phyloP scores from a whole-genome alignment of 2,888 invertebrate species.

The Cotesia congregata region DNA sequence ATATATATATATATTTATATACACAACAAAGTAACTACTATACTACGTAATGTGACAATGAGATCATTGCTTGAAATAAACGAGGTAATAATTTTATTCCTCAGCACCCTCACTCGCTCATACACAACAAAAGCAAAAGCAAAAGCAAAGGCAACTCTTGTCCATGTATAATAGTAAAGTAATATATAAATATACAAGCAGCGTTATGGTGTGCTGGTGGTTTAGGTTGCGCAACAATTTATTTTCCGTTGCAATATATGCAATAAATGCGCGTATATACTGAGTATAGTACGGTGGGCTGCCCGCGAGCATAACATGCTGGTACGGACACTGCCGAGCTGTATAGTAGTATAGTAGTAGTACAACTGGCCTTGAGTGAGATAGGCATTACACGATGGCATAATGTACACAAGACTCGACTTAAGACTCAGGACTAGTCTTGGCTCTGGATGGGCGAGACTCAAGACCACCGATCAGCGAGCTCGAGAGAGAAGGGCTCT shows the following conservation, averaged over 20 bases:
- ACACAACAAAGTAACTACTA: constrained; percentile 16
- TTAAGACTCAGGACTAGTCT: background rate
- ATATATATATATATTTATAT: constrained; percentile 19
- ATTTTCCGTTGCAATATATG: constrained; percentile 64
- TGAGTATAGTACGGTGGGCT: constrained; percentile 18
- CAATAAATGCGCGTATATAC: constrained; percentile 45
- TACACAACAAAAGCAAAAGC: constrained; percentile 24
- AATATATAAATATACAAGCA: background rate
- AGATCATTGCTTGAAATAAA: constrained; percentile 69
- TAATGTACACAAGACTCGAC: constrained; percentile 57
- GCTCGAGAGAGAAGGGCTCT: constrained; percentile 12
- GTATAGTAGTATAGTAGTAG: constrained; percentile 58
- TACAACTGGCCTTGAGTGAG: constrained; percentile 68
- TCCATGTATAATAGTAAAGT: background rate
- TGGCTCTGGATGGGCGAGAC: background rate
- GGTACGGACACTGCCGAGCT: constrained; percentile 40
- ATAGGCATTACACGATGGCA: constrained; percentile 66
- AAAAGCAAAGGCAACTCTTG: background rate
- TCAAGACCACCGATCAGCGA: background rate
- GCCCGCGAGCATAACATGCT: constrained; percentile 25
- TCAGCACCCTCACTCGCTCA: constrained; percentile 63
- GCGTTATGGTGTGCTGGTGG: constrained; percentile 37
- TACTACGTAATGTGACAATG: constrained; percentile 57
- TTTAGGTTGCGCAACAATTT: constrained; percentile 66
- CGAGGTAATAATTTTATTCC: constrained; percentile 67